Conservation (phyloP, 2,888 invertebrate species). For the Morpho achilles region DNA sequence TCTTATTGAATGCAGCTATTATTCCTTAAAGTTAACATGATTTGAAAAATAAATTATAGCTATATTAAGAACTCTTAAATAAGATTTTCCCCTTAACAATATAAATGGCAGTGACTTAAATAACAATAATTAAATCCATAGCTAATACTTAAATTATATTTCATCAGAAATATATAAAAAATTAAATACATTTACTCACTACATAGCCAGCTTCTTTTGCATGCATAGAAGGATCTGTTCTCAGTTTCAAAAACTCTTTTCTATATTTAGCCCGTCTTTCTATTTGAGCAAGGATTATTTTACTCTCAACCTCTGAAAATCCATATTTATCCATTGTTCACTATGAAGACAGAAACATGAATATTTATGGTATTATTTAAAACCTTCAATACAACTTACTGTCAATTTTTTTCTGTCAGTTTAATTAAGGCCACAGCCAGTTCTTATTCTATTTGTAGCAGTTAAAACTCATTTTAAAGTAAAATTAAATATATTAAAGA, state of each 20-base stretch:
- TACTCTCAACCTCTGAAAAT: constrained; percentile 65
- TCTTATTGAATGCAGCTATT: no score
- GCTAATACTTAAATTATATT: no score
- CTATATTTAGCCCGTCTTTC: constrained; percentile 79
- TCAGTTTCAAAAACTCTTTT: constrained; percentile 82
- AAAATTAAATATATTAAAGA: constrained; percentile 22
- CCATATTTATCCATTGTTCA: constrained; percentile 56
- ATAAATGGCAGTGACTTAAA: no score
- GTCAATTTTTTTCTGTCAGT: constrained; percentile 26
- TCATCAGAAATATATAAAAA: not conserved
- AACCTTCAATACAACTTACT: not conserved
- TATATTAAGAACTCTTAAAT: no score
- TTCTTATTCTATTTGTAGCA: not conserved
- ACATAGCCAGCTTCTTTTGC: constrained; percentile 82
- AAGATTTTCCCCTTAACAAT: no score
- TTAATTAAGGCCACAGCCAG: not conserved
- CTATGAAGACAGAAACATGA: no score
- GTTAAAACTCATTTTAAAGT: constrained; percentile 22
- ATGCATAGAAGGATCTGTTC: constrained; percentile 84
- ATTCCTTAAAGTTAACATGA: no score
- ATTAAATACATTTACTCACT: constrained; percentile 69
- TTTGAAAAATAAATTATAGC: no score
- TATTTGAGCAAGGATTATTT: constrained; percentile 79
- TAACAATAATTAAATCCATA: no score
- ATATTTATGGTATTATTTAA: no score